Evolutionary conservation across 2,888 invertebrate genomes (phyloP), one percentile per base, ranked within the genome.

Genomic region (Pediacus dermestoides): DNA sequence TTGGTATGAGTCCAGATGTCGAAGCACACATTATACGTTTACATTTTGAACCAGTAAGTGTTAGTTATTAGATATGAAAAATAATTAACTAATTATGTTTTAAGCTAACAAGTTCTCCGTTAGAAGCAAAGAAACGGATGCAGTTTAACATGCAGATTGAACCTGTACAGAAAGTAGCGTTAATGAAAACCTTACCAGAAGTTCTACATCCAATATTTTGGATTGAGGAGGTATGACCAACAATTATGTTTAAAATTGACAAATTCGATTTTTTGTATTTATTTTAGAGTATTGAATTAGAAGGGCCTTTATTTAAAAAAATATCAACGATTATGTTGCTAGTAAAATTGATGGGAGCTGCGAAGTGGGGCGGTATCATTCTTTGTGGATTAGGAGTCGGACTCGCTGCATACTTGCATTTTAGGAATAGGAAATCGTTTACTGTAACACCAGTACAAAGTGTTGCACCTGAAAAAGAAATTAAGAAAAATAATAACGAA

Each of bases 41-140:
- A 42, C 81, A 86, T 57, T 84, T 91, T 61, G 91, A 92, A 66
- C 80, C 85, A 58, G 87, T 88, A 68, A 64, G 73, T 22, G 6
- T 10, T 14, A 26, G 10, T 7, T 10, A n/a, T n/a, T n/a, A n/a
- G 21, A n/a, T 18, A 6, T 6, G 8, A 18, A 18, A 18, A 18
- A 6, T n/a, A 18, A 6, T 18, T 18, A 7, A 7, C n/a, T 4
- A 26, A 26, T 23, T 23, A 9, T 23, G 8, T 13, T 13, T 13
- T 28, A n/a, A 82, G 82, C 74, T 81, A 56, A 76, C 80, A 0
- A 87, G 86, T 0, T 80, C 83, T 0, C 88, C 88, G 0, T 63
- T 88, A 54, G 72, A 73, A 6, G 88, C 85, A 0, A 77, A 73
- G 30, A 85, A 85, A 60, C 74, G 88, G 15, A 60, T 88, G 3